Base-by-base conservation (phyloP, 2,888 invertebrate species). In the Aphelenchoides bicaudatus region DNA sequence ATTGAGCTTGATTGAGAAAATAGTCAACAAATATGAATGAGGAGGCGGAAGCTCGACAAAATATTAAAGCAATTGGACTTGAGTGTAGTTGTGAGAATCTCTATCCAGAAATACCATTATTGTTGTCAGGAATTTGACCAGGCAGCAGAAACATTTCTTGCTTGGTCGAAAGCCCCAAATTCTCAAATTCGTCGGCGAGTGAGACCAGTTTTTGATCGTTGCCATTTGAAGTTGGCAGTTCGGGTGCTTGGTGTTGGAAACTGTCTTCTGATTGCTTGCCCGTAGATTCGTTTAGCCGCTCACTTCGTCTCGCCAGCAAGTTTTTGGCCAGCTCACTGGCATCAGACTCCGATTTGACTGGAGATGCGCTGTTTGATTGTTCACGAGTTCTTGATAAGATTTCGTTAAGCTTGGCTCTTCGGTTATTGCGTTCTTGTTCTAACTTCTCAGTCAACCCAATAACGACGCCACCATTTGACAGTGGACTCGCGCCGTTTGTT, bases 351-450 rank as follows among this genome's bases (percentile, higher is more conserved):
- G 34, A 34, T 13, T 16, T 34, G 10, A 49, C 13, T 2, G 34
- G 38, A 3, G 49, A 27, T 30, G 10, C 53, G 10, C 10, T 19
- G 4, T 3, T 38, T 8, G 23, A 39, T 2, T 30, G 46, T 19
- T 49, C 38, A 8, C 63, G 49, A 0, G 47, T 62, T 8, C 39
- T 39, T 2, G 37, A 39, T 16, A 62, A 48, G n/a, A 62, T 61
- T 28, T 52, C 58, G 16, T 50, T 31, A 13, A 62, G 28, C 19
- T 39, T 34, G 4, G 43, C 47, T 6, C 53, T 51, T 13, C 62
- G 62, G 10, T 39, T 51, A 31, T 64, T 50, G 8, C 58, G 27
- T 5, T 62, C 63, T 23, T 65, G 57, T 27, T 62, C 46, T 13
- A 34, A 16, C 19, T 50, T n/a, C 13, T 23, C 60, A 28, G 59